Evolutionary conservation across 2,797 vertebrate genomes (phyloP), one percentile per base, ranked within the genome.

Genomic region (Chiroxiphia lanceolata): DNA sequence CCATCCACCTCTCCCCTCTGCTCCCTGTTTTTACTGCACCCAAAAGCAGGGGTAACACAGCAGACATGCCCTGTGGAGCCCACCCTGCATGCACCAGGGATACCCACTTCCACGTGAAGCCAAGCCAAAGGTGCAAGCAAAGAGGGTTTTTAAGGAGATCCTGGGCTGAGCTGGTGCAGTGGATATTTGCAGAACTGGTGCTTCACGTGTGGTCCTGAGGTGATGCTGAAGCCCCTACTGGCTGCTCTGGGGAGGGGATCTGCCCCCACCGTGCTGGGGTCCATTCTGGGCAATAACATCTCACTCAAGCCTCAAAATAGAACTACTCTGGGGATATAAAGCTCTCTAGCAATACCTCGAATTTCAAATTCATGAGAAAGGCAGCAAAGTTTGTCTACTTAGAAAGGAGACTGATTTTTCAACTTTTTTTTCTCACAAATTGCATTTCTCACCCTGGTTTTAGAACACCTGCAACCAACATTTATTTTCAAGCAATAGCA

Each of bases 41-140:
- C 69, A 36, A 76, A n/a, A 83, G 61, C 72, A 67, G 33, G n/a
- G 16, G 44, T 33, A 44, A 51, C 26, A 25, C 31, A n/a, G 33
- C 36, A 85, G 61, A n/a, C 34, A 1, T 40, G 42, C 22, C 60
- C 70, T 6, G 0, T 17, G 44, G 50, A 89, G 68, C 6, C 5
- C 38, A 44, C 13, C 38, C 74, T 3, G 2, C 3, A 1, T 2
- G 8, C 0, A 0, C 33, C 53, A 54, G 57, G 16, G 60, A 53
- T 29, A 36, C 40, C 25, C 2, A 3, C 20, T 47, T 75, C 26
- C 42, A 40, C 0, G 0, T 2, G 23, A 0, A 34, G 34, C 33
- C 20, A 9, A 71, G 68, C n/a, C 68, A 61, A 83, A 63, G 44
- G 33, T 16, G 29, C 56, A 45, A 53, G 44, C 34, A 16, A 64